Evolutionary conservation across 1,140 invertebrate species (phyloP).

Genomic region (Drosophila pseudoananassae): DNA sequence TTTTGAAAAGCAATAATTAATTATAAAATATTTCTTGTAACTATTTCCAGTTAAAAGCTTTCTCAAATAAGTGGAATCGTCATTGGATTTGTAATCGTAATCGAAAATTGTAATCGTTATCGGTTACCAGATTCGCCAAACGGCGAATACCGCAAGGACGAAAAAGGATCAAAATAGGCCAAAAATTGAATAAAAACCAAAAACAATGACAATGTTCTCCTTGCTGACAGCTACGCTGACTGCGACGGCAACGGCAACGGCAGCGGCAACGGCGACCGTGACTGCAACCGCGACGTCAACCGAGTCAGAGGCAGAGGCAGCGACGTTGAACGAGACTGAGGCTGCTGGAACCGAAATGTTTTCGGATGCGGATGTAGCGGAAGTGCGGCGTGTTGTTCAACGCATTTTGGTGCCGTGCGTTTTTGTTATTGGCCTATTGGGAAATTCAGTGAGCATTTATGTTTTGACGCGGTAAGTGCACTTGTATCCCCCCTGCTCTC

Average conservation of each 20-base stretch:
- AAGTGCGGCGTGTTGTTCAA: slow-evolving; percentile 86
- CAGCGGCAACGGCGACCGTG: not conserved
- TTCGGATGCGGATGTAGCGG: slow-evolving; percentile 76
- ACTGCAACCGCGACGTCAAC: slow-evolving; percentile 53
- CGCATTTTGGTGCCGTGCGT: slow-evolving; percentile 89
- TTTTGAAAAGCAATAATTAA: not conserved
- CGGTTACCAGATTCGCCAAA: not conserved
- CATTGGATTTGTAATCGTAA: slow-evolving; percentile 30
- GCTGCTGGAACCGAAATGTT: slow-evolving; percentile 67
- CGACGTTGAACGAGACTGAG: slow-evolving; percentile 16
- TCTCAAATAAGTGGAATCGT: slow-evolving; percentile 47
- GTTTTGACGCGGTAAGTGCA: slow-evolving; percentile 88
- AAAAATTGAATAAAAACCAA: not conserved
- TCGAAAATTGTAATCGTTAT: slow-evolving; percentile 25
- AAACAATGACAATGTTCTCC: not conserved
- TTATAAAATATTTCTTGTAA: not conserved
- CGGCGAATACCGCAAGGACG: too few relatives aligned
- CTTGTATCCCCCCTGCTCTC: slow-evolving; percentile 47
- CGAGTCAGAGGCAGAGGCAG: slow-evolving; percentile 12
- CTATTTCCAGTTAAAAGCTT: not conserved
- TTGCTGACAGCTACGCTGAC: not conserved
- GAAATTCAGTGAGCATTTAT: slow-evolving; percentile 90
- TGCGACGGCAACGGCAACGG: too few relatives aligned
- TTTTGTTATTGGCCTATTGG: slow-evolving; percentile 88
- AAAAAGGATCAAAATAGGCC: slow-evolving; percentile 1